Evolutionary conservation across 1,140 invertebrate species (phyloP), one percentile per base, ranked within the genome.

Genomic region (Fopius arisanus): DNA sequence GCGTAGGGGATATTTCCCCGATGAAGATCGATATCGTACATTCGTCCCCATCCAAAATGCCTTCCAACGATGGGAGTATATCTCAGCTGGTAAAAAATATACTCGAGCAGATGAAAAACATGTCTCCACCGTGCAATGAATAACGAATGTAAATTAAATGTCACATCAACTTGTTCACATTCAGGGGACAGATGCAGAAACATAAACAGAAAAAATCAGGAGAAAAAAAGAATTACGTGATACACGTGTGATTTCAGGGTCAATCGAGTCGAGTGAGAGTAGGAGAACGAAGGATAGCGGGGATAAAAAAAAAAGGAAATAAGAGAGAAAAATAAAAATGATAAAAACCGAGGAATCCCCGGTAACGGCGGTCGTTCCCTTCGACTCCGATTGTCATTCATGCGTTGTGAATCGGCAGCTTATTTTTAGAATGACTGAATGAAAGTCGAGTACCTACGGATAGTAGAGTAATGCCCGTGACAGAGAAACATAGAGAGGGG

Each of bases 351-450:
- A 72, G 21, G 51, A 40, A 40, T 59, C 19, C 62, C 54, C 63
- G 68, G 71, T 67, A 72, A 66, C 66, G 70, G 74, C 75, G 75
- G 78, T 77, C 78, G 78, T 78, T 81, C 79, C 79, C 82, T 83
- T 83, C 78, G 78, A 74, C 74, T 77, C 79, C 28, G 80, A 86
- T 87, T 86, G 82, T 86, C 84, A 86, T 86, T 86, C 84, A 85
- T 84, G 84, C 81, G 84, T 85, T 84, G 82, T 82, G 83, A 86
- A 83, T 85, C 81, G 82, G 78, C 80, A 82, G 83, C 86, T 86
- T 87, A 86, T 86, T 87, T 87, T 86, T 85, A 86, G 86, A 85
- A 78, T 74, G 76, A 77, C 79, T 82, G 82, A 84, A 84, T 85
- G 86, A 86, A 86, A 84, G 84, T 86, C 82, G 84, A 84, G 82